Evolutionary conservation across 2,888 invertebrate genomes (phyloP), one percentile per base, ranked within the genome.

Genomic region (Acanthosepion lycidas): DNA sequence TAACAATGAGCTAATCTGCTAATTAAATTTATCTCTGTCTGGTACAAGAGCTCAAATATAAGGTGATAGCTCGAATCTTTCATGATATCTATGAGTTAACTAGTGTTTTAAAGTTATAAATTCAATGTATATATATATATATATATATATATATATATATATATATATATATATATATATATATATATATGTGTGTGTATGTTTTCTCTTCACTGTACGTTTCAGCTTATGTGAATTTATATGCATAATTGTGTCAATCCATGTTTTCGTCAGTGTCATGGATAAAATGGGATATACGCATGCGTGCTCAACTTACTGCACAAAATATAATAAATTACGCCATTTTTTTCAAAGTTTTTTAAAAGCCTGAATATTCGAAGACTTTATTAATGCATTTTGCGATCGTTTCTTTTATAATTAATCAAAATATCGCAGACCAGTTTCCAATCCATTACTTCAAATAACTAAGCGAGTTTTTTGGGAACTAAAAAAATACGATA

Each of bases 371-470:
- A 78, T 78, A 78, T 78, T 78, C 78, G 15, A 33, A 33, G 12
- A 78, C 78, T 78, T 78, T 78, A 78, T 33, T 78, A 78, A 78
- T 33, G 78, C 78, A 78, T 78, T 78, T 78, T 33, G 12, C 78
- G 78, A 78, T 33, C 78, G 78, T 78, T n/a, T 78, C 78, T 78
- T 78, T 78, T 78, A 33, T 78, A 78, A 78, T 78, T 78, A 78
- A 78, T 78, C n/a, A 78, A 78, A 78, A 78, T 78, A 78, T 78
- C n/a, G 78, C 12, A 33, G n/a, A 78, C n/a, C 78, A 33, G 78
- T 78, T 78, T 78, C 78, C n/a, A 78, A 78, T 78, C 78, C 78
- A 78, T 78, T 78, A 78, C 15, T n/a, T 78, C 78, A 78, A 78
- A 78, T 78, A 12, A 78, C 78, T 78, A 5, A 33, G 78, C n/a